These are phyloP conservation scores for Phrixothrix hirtus DNA, from an alignment of 2,888 invertebrate species.

Conservation along the genomic window DNA sequence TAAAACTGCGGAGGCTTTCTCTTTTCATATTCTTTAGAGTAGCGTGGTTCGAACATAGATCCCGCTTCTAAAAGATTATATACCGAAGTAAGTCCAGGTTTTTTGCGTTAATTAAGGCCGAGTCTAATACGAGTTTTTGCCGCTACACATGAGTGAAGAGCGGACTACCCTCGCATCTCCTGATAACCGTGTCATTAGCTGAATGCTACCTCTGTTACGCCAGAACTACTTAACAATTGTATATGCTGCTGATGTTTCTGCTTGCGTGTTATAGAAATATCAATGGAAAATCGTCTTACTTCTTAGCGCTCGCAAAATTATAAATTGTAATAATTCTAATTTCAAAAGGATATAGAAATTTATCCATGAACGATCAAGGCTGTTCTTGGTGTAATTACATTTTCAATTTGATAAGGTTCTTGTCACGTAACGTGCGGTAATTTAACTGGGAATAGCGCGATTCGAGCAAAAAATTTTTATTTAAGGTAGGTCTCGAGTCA, in stretches of 20 bases:
- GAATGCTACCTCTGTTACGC: slow-evolving; percentile 37
- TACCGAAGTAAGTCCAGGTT: slow-evolving; percentile 40
- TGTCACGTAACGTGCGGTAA: slow-evolving; percentile 5
- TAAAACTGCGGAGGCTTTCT: slow-evolving; percentile 6
- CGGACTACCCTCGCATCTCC: slow-evolving; percentile 45
- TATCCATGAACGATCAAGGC: slow-evolving; percentile 11
- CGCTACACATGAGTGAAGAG: slow-evolving; percentile 52
- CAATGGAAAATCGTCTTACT: too few relatives aligned
- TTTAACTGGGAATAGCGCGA: slow-evolving; percentile 5
- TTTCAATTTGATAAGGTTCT: slow-evolving; percentile 9
- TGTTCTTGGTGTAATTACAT: slow-evolving; percentile 3
- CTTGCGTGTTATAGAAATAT: slow-evolving; percentile 12
- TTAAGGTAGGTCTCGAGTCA: slow-evolving; percentile 16
- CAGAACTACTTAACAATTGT: slow-evolving; percentile 27
- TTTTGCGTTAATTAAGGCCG: slow-evolving; percentile 56
- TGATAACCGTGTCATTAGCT: slow-evolving; percentile 46
- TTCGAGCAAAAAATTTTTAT: neutral
- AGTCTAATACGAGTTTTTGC: slow-evolving; percentile 55
- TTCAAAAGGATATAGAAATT: neutral
- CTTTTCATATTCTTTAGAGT: slow-evolving; percentile 28
- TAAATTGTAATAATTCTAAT: too few relatives aligned
- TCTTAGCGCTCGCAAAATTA: too few relatives aligned
- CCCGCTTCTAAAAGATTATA: slow-evolving; percentile 28
- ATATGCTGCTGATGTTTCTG: slow-evolving; percentile 5
- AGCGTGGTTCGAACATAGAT: slow-evolving; percentile 5